phyloP scores from a whole-genome alignment of 2,888 invertebrate species.

The Xestia ashworthii region DNA sequence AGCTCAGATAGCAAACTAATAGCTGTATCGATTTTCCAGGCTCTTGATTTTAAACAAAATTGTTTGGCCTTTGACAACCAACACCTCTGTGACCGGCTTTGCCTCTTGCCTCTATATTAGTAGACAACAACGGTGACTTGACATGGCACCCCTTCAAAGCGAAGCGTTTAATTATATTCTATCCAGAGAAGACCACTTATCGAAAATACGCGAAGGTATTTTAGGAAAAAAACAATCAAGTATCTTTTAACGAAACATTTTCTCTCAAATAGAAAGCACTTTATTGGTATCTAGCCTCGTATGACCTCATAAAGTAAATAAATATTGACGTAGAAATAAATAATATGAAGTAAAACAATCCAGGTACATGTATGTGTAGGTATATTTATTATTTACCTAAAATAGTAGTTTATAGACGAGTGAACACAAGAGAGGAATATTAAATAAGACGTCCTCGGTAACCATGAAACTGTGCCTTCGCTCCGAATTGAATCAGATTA shows the following conservation, averaged over 20 bases:
- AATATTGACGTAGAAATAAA: conserved; percentile 28
- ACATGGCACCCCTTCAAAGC: conserved; percentile 2
- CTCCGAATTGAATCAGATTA: conserved; percentile 85
- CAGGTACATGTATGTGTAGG: neutral
- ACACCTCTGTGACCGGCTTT: conserved; percentile 20
- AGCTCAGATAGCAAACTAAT: neutral
- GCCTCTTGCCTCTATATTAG: neutral
- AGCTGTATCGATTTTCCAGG: conserved; percentile 19
- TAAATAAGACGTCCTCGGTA: conserved; percentile 82
- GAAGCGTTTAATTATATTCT: neutral
- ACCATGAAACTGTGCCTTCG: conserved; percentile 84
- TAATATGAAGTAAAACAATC: conserved; percentile 43
- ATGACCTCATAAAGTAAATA: conserved; percentile 7
- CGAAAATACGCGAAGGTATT: neutral
- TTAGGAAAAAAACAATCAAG: neutral
- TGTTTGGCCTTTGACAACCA: conserved; percentile 15
- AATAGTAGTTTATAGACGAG: conserved; percentile 69
- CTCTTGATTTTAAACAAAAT: conserved; percentile 6
- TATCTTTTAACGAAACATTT: neutral
- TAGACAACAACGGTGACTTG: neutral
- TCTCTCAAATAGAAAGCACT: conserved; percentile 7
- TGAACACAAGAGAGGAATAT: conserved; percentile 80
- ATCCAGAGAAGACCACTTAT: neutral
- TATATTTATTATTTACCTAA: conserved; percentile 66
- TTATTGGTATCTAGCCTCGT: conserved; percentile 7